Conservation (phyloP, 2,113 vertebrate species). For the Leucosticte australis region DNA sequence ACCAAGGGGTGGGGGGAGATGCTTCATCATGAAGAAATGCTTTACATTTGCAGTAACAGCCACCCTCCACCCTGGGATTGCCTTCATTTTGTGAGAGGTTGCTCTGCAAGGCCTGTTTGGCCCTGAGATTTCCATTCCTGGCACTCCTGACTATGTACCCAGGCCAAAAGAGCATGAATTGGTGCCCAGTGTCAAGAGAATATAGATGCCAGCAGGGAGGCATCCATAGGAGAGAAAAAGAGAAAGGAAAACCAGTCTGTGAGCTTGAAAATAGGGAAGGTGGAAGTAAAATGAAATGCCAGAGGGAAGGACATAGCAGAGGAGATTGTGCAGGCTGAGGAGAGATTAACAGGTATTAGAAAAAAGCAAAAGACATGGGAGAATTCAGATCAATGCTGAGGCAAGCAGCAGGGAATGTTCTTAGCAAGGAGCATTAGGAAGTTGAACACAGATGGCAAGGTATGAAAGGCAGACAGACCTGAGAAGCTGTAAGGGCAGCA, state of each 20-base stretch:
- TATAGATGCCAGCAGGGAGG: neutral
- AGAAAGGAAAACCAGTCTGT: neutral
- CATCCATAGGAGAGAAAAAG: neutral
- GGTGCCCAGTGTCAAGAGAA: neutral
- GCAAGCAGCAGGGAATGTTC: neutral
- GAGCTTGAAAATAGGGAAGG: neutral
- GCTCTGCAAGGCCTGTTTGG: neutral
- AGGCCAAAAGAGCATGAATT: neutral
- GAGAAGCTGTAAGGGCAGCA: neutral
- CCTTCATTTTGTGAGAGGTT: neutral
- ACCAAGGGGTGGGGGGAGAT: fast-evolving
- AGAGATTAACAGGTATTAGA: neutral
- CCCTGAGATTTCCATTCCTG: neutral
- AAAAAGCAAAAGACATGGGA: neutral
- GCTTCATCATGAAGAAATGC: neutral
- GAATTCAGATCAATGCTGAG: neutral
- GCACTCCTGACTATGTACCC: neutral
- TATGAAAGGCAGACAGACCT: neutral
- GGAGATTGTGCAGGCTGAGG: neutral
- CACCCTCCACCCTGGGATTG: neutral
- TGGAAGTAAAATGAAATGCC: neutral
- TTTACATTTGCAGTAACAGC: neutral
- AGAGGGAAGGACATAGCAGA: neutral
- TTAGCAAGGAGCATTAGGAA: neutral
- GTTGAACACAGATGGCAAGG: neutral